Conservation (phyloP, 2,797 vertebrate genomes). For the Neosilurus hyrtlii region DNA sequence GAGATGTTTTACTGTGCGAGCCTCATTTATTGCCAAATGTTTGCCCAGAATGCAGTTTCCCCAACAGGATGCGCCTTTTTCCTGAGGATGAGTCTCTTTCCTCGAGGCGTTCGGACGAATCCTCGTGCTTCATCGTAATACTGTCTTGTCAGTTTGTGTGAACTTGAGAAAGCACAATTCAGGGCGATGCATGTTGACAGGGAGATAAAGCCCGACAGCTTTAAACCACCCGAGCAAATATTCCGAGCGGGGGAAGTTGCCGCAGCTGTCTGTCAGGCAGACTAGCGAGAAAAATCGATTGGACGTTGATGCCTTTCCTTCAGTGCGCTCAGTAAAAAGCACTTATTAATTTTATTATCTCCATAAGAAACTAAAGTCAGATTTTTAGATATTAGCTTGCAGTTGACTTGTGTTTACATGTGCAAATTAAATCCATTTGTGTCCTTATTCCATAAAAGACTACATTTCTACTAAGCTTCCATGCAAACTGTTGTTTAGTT, state of each 20-base stretch:
- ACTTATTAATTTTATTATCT: neutral
- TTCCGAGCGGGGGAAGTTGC: neutral
- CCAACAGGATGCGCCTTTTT: slow-evolving; percentile 1
- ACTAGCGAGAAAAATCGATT: slow-evolving; percentile 1
- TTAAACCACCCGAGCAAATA: slow-evolving; percentile 22
- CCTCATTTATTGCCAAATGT: slow-evolving; percentile 12
- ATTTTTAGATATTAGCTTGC: neutral
- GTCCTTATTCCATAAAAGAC: too few relatives aligned
- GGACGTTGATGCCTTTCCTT: neutral
- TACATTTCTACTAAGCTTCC: too few relatives aligned
- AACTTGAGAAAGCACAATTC: slow-evolving; percentile 20
- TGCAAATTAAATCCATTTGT: too few relatives aligned
- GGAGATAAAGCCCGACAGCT: slow-evolving; percentile 1
- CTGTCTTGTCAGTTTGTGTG: slow-evolving; percentile 7
- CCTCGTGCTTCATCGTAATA: slow-evolving; percentile 10
- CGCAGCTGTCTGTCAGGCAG: slow-evolving; percentile 7
- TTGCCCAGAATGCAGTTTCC: slow-evolving; percentile 37
- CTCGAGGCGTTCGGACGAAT: slow-evolving; percentile 1
- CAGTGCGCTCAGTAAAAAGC: neutral
- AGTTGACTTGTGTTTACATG: too few relatives aligned
- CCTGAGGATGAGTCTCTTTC: slow-evolving; percentile 19
- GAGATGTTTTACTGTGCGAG: neutral
- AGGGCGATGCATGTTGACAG: slow-evolving; percentile 24
- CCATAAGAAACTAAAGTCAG: neutral
- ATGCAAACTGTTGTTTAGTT: too few relatives aligned